Evolutionary conservation across 2,888 invertebrate genomes (phyloP).

Genomic region (Pocota personata): DNA sequence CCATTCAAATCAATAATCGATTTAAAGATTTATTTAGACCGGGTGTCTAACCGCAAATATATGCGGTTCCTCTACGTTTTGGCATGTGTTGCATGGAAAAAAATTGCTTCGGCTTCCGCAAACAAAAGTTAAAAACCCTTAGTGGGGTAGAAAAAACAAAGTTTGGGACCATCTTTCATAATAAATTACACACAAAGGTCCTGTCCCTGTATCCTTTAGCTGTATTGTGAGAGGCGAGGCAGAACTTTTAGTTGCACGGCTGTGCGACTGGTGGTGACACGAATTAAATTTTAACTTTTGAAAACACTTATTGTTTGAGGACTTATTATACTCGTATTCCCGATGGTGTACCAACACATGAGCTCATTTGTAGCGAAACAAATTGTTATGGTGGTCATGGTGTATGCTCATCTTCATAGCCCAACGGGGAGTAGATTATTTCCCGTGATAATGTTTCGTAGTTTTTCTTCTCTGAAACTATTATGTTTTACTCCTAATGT

Average conservation of each 20-base stretch:
- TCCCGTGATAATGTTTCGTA: conserved; percentile 21
- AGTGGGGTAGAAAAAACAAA: no score
- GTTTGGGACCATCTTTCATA: conserved; percentile 57
- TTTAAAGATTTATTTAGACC: conserved; percentile 61
- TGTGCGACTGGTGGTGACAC: conserved; percentile 66
- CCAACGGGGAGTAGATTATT: conserved; percentile 21
- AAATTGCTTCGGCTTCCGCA: neutral
- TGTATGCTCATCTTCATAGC: neutral
- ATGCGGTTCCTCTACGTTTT: conserved; percentile 48
- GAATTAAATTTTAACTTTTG: conserved; percentile 73
- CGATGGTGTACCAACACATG: conserved; percentile 17
- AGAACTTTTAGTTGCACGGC: conserved; percentile 60
- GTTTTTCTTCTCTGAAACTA: conserved; percentile 32
- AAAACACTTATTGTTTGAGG: conserved; percentile 71
- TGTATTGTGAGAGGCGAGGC: conserved; percentile 20
- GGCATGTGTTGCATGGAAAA: conserved; percentile 50
- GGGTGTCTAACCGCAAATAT: conserved; percentile 62
- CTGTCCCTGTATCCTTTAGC: neutral
- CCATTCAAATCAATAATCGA: conserved; percentile 70
- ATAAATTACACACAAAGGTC: conserved; percentile 67
- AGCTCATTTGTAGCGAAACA: conserved; percentile 43
- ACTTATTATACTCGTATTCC: conserved; percentile 64
- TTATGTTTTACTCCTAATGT: conserved; percentile 43
- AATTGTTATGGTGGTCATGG: conserved; percentile 47
- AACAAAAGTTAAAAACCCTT: conserved; percentile 14